Evolutionary conservation across 2,797 vertebrate genomes (phyloP).

Genomic region (Rhabdomys pumilio): DNA sequence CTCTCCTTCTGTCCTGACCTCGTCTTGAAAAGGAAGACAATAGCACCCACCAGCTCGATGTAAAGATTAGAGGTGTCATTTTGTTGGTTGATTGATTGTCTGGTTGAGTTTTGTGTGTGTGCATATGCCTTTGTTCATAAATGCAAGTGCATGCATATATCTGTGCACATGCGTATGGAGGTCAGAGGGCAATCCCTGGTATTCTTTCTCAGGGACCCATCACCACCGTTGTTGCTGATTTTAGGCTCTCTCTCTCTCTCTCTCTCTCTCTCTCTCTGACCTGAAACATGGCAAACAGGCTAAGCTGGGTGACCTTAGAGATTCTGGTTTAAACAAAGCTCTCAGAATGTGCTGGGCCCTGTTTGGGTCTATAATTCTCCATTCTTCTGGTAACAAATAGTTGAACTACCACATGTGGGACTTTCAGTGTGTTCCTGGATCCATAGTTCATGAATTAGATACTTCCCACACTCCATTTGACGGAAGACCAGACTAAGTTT

Average conservation of each 20-base stretch:
- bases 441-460: not conserved
- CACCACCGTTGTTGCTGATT: not conserved
- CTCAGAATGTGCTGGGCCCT: not conserved
- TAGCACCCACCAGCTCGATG: not conserved
- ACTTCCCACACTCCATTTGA: not conserved
- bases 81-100: not conserved
- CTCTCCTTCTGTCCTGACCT: not conserved
- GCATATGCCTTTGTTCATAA: not conserved
- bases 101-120: not conserved
- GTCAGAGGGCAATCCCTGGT: not conserved
- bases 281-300: not conserved
- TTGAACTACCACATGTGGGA: not conserved
- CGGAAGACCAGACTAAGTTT: constrained; percentile 17
- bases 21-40: not conserved
- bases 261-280: not conserved
- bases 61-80: not conserved
- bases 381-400: not conserved
- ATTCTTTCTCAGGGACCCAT: not conserved
- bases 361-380: constrained; percentile 17
- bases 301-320: not conserved
- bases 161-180: not conserved
- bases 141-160: not conserved
- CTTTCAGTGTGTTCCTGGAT: not conserved
- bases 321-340: not conserved
- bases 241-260: not conserved